phyloP scores from a whole-genome alignment of 2,113 vertebrate species.

The Seriola aureovittata region DNA sequence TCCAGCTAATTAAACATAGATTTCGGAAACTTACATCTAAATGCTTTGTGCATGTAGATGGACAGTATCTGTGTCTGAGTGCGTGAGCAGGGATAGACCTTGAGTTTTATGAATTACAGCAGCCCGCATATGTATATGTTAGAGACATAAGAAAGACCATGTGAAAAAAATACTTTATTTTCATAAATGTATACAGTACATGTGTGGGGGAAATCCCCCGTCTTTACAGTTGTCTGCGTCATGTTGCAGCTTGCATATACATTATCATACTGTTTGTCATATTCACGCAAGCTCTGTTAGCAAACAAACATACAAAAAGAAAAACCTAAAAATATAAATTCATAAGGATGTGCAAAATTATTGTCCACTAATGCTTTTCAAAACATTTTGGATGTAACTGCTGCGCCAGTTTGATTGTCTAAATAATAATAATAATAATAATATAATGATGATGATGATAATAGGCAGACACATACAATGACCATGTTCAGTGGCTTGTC shows the following conservation, averaged over 20 bases:
- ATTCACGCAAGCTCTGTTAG: conserved; percentile 71
- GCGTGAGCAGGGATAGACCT: not conserved
- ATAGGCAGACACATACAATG: conserved; percentile 48
- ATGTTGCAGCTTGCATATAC: conserved; percentile 76
- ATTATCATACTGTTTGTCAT: conserved; percentile 69
- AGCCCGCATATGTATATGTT: not conserved
- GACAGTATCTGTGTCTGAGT: not conserved
- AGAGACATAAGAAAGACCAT: conserved; percentile 19
- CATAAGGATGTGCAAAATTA: conserved; percentile 75
- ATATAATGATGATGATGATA: conserved; percentile 54
- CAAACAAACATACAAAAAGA: conserved; percentile 59
- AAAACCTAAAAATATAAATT: conserved; percentile 72
- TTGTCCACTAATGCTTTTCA: conserved; percentile 57
- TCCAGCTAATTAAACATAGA: conserved; percentile 64
- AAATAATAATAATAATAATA: conserved; percentile 77
- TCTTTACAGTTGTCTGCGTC: conserved; percentile 67
- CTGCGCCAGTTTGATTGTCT: conserved; percentile 83
- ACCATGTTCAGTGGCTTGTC: conserved; percentile 60
- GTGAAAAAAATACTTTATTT: conserved; percentile 87
- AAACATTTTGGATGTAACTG: conserved; percentile 67
- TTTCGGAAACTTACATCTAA: conserved; percentile 50
- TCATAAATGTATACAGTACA: conserved; percentile 83
- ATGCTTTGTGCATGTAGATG: conserved; percentile 32
- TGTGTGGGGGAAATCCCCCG: conserved; percentile 50
- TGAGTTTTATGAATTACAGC: not conserved